A percentile compares a stretch with the other conserved stretches of the same genome.
These are phyloP conservation scores for Stylophora pistillata DNA, from an alignment of 64 coral and sea anemone species.

Conservation along the genomic window DNA sequence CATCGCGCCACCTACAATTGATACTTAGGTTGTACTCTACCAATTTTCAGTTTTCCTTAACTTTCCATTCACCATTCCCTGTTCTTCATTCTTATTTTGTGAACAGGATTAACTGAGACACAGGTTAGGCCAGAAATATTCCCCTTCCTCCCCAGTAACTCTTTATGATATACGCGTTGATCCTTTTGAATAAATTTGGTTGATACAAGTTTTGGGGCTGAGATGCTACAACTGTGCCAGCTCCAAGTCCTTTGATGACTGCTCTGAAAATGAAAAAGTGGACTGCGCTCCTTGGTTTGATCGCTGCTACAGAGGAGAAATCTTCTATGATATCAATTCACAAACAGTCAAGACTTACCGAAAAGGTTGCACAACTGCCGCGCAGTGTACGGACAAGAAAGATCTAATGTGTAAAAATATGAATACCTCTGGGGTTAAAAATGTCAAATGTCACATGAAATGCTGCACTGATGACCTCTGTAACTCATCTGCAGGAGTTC, in stretches of 20 bases:
- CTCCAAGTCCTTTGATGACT: not conserved
- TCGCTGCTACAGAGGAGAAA: not conserved
- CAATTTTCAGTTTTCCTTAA: too few relatives aligned
- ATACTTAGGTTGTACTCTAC: too few relatives aligned
- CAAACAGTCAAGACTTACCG: not conserved
- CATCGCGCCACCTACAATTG: too few relatives aligned
- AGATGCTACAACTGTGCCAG: constrained; percentile 13
- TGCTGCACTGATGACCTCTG: not conserved
- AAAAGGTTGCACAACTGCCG: not conserved
- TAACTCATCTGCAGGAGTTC: not conserved
- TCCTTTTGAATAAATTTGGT: too few relatives aligned
- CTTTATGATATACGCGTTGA: too few relatives aligned
- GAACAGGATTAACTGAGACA: too few relatives aligned
- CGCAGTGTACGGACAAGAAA: not conserved
- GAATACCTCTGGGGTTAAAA: not conserved
- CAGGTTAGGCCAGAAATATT: too few relatives aligned
- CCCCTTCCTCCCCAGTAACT: too few relatives aligned
- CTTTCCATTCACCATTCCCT: too few relatives aligned
- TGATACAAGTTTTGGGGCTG: not conserved
- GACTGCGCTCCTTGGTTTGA: not conserved
- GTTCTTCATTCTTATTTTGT: too few relatives aligned
- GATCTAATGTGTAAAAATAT: too few relatives aligned
- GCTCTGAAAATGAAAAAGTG: not conserved
- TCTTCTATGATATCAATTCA: not conserved
- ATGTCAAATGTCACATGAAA: not conserved